Conservation (phyloP, 2,888 invertebrate genomes). For the Microplitis deprimator region DNA sequence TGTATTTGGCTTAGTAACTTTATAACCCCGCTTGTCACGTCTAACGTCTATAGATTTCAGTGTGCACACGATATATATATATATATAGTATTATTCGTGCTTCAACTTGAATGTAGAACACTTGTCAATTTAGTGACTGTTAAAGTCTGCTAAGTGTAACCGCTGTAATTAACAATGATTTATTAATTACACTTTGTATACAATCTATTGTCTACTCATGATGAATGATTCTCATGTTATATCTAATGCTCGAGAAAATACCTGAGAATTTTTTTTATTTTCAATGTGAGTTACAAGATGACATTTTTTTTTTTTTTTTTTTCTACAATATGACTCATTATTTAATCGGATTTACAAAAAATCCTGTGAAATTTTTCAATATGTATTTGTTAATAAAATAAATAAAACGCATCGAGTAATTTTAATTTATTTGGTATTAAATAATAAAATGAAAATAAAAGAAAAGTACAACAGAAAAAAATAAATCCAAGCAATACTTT, state of each 20-base stretch:
- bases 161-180: background rate
- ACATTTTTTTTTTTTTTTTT: background rate
- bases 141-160: background rate
- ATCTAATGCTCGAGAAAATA: background rate
- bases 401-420: too few relatives aligned
- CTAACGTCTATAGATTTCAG: background rate
- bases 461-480: background rate
- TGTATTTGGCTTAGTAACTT: conserved; percentile 27
- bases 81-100: too few relatives aligned
- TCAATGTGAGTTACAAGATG: background rate
- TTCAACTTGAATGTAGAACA: background rate
- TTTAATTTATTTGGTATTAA: too few relatives aligned
- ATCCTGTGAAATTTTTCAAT: background rate
- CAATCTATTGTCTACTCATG: background rate
- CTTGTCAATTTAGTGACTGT: background rate
- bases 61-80: too few relatives aligned
- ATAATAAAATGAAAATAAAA: too few relatives aligned
- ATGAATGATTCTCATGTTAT: background rate
- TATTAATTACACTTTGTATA: background rate
- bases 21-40: conserved; percentile 24
- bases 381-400: too few relatives aligned
- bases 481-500: conserved; percentile 8
- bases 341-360: background rate
- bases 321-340: background rate
- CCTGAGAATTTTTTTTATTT: background rate